These are phyloP conservation scores for Nemopilema nomurai DNA, from an alignment of 30 jellyfish, hydroid and myxozoan species.

Conservation along the genomic window DNA sequence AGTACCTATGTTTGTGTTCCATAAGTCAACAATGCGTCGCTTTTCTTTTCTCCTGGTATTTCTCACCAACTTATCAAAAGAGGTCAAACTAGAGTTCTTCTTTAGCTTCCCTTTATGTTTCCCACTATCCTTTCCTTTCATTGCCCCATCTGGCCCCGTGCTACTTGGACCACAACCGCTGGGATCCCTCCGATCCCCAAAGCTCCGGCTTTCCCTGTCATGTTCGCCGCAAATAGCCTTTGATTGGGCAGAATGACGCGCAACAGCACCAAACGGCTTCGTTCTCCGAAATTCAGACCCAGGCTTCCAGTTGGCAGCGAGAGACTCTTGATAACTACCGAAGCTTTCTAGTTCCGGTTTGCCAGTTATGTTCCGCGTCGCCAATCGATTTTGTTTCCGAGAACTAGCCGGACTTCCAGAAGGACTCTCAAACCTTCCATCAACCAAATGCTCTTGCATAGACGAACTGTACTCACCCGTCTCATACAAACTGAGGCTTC, in stretches of 20 bases:
- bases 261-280: background rate
- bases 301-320: conserved; percentile 72
- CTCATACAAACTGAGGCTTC: conserved; percentile 32
- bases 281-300: conserved; percentile 24
- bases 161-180: background rate
- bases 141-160: background rate
- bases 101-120: background rate
- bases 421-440: conserved; percentile 24
- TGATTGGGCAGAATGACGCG: background rate
- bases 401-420: conserved; percentile 28
- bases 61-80: conserved; percentile 50
- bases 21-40: conserved; percentile 10
- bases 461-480: background rate
- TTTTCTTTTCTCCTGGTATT: conserved; percentile 23
- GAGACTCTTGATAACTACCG: conserved; percentile 51
- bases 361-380: conserved; percentile 2
- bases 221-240: background rate
- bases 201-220: background rate
- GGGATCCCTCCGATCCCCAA: conserved; percentile 9
- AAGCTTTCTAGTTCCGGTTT: conserved; percentile 36
- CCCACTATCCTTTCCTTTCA: background rate
- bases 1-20: background rate
- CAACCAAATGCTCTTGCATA: background rate
- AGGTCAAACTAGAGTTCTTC: conserved; percentile 52
- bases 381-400: conserved; percentile 7